Percentiles rank a stretch among this genome's conserved stretches.
These are phyloP conservation scores for Tetranychus piercei DNA, from an alignment of 2,888 invertebrate species.

Conservation along the genomic window DNA sequence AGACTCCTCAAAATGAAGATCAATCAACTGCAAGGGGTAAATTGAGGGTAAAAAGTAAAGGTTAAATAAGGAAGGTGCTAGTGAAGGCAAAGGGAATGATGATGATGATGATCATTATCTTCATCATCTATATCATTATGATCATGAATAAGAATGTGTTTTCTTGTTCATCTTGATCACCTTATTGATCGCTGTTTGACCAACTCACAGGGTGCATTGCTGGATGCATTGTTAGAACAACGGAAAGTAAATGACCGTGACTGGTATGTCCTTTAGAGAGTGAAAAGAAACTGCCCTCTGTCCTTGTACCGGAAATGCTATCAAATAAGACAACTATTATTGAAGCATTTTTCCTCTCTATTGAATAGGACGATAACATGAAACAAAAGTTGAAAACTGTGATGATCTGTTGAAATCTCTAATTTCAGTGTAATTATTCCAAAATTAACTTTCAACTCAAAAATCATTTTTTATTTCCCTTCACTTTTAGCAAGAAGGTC, in stretches of 20 bases:
- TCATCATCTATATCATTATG: not conserved
- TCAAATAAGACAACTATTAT: not conserved
- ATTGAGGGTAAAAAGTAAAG: not conserved
- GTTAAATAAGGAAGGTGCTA: not conserved
- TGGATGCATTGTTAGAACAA: not conserved
- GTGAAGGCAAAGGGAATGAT: not conserved
- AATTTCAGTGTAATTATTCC: no score
- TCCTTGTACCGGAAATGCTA: not conserved
- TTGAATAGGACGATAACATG: no score
- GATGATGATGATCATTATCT: not conserved
- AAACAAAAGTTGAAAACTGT: no score
- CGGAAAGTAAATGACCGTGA: conserved; percentile 1
- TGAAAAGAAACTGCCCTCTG: not conserved
- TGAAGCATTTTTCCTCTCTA: no score
- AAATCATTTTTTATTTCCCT: no score
- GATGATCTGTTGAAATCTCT: no score
- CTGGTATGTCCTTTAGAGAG: not conserved
- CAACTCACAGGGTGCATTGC: not conserved
- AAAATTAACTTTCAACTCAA: no score
- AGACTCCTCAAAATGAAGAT: not conserved
- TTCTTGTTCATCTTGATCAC: not conserved
- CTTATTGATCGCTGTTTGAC: not conserved
- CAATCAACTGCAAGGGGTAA: not conserved
- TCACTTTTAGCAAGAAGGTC: no score
- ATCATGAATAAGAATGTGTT: not conserved